Evolutionary conservation across 2,113 vertebrate species (phyloP).

Genomic region (Nipponia nippon): DNA sequence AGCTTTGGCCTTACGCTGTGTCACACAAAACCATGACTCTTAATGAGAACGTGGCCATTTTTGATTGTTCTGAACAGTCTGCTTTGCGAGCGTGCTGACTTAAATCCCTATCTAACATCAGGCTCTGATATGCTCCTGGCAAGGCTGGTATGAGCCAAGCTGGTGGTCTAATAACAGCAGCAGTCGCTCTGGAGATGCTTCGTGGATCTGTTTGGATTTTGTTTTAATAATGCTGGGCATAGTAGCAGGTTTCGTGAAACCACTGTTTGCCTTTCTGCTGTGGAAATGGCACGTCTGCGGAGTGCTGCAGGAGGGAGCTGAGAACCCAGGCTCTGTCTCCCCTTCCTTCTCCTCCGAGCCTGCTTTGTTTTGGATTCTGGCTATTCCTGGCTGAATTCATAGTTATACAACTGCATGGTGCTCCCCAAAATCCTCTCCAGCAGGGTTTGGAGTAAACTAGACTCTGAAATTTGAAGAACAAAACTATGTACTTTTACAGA

Average conservation of each 20-base stretch:
- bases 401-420: neutral
- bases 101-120: slow-evolving; percentile 18
- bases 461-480: neutral
- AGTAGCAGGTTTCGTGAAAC: neutral
- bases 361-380: neutral
- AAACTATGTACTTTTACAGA: neutral
- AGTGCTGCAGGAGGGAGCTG: neutral
- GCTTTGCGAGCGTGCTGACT: neutral
- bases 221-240: neutral
- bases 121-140: neutral
- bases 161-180: slow-evolving; percentile 18
- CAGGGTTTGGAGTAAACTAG: neutral
- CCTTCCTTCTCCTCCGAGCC: neutral
- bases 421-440: neutral
- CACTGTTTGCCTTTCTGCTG: slow-evolving; percentile 28
- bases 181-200: neutral
- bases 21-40: neutral
- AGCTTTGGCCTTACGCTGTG: neutral
- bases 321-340: neutral
- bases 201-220: neutral
- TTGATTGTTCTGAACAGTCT: neutral
- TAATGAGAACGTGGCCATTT: neutral
- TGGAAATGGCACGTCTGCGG: neutral
- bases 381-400: neutral
- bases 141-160: neutral